Conservation (phyloP, 1,140 invertebrate species). For the Pentalonia nigronervosa region DNA sequence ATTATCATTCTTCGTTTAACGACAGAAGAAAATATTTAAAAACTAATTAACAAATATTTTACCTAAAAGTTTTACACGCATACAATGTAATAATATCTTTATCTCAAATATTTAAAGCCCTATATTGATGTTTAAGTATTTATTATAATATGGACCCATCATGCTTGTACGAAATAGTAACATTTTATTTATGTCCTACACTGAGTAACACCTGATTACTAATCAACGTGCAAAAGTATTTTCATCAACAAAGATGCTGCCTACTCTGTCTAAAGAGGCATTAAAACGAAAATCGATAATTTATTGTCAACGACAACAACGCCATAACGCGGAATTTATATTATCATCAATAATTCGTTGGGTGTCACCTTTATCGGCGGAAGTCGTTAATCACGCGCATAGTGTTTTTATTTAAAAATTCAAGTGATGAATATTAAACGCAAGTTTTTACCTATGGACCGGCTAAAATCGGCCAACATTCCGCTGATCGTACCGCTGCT, state of each 20-base stretch:
- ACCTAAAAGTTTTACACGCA: neutral
- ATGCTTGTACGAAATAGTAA: neutral
- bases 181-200: neutral
- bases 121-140: neutral
- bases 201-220: neutral
- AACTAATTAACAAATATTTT: neutral
- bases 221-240: neutral
- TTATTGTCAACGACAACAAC: neutral
- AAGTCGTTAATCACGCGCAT: neutral
- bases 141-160: neutral
- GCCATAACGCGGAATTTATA: neutral
- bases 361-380: neutral
- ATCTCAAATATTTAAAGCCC: too few species aligned
- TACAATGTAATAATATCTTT: too few species aligned
- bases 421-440: neutral
- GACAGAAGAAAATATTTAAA: neutral
- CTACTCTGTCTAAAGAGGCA: neutral
- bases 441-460: neutral
- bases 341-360: neutral
- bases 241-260: neutral
- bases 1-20: neutral
- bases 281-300: neutral
- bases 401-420: neutral
- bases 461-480: conserved; percentile 32
- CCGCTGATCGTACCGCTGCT: neutral